Base-by-base conservation (phyloP, 2,113 vertebrate genomes). In the Chaetodon trifascialis region DNA sequence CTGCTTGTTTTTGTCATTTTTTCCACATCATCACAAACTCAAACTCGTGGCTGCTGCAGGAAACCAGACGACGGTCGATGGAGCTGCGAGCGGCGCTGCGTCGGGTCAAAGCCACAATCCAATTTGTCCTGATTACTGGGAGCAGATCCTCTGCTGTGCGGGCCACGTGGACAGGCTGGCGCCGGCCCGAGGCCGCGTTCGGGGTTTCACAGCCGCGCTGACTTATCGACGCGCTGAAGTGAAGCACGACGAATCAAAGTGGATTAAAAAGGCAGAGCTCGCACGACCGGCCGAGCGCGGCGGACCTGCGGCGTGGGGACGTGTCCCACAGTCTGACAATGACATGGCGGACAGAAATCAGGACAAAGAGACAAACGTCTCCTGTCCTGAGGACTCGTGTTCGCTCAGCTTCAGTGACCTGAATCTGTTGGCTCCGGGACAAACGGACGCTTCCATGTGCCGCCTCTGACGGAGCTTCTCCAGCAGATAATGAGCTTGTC, bases 21-120 rank as follows among this genome's bases (percentile, higher is more conserved):
- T 73, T 34, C 11, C 14, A 51, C 62, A 68, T 60, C 62, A 84
- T 73, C 46, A 54, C 75, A 68, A 64, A 79, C 56, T 79, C 70
- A 17, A 44, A n/a, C 36, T 12, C 7, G 38, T 42, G 62, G 62
- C 8, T 59, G 4, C 34, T 30, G 15, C 42, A 51, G 46, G 16
- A 7, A 19, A 19, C 30, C 30, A 30, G 30, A 30, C 30, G 30
- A 11, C 10, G 34, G n/a, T 73, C 21, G 1, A 72, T 25, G 52
- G 3, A 34, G 67, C 59, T 30, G 34, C 16, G 46, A 47, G n/a
- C 4, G 14, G 12, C 3, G 36, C 10, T 17, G 12, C 11, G 5
- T 40, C 12, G 11, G 87, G 71, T 71, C 82, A 76, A 54, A 82
- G 55, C 25, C 36, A 46, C 46, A 78, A 80, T 80, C 73, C 76